Conservation (phyloP, 2,888 invertebrate species). For the Amphipoea oculea region DNA sequence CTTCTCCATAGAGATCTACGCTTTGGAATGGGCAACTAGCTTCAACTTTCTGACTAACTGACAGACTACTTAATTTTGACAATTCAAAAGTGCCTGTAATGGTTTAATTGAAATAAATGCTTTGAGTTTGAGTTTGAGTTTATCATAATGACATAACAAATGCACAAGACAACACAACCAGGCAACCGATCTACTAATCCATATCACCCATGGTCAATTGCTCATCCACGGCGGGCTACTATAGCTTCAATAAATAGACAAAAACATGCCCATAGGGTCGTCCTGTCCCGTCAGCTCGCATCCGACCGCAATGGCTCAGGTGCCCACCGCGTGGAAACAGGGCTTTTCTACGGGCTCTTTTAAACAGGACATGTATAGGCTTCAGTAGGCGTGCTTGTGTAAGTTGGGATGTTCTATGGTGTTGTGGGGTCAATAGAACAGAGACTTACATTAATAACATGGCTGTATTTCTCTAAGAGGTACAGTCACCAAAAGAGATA, state of each 20-base stretch:
- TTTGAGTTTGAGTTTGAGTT: no score
- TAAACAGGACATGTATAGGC: constrained; percentile 48
- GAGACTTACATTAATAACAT: background rate
- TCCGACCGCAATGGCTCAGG: constrained; percentile 62
- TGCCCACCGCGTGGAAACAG: constrained; percentile 40
- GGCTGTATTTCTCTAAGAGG: background rate
- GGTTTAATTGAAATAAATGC: no score
- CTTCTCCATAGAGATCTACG: no score
- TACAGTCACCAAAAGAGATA: no score
- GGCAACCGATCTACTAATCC: background rate
- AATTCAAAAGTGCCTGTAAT: no score
- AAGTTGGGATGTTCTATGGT: background rate
- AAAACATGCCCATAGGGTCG: constrained; percentile 26
- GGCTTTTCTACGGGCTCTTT: constrained; percentile 51
- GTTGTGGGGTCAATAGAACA: constrained; percentile 15
- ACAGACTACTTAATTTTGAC: no score
- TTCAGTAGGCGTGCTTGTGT: constrained; percentile 17
- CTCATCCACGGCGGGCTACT: constrained; percentile 15
- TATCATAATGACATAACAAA: background rate
- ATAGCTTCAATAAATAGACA: constrained; percentile 36
- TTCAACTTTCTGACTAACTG: no score
- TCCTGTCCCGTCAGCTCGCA: constrained; percentile 42
- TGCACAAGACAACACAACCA: background rate
- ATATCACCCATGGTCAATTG: constrained; percentile 2
- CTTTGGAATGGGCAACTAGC: no score